Conservation (phyloP, 2,888 invertebrate species). For the Agonopterix heracliana region DNA sequence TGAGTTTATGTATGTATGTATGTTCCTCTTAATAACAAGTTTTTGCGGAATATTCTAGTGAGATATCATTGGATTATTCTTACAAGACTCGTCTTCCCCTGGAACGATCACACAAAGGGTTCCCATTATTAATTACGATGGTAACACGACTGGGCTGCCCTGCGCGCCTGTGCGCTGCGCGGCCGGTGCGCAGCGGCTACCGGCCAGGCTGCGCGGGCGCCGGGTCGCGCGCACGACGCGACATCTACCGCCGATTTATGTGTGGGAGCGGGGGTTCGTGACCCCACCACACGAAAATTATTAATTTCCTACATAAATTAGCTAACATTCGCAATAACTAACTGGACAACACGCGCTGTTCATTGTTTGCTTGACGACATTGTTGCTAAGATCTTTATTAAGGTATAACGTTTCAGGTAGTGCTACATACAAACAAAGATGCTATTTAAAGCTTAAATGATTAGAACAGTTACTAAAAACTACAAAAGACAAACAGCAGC, state of each 20-base stretch:
- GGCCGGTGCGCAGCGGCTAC: constrained; percentile 10
- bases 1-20: too few species aligned
- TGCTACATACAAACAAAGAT: too few species aligned
- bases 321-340: constrained; percentile 10
- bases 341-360: constrained; percentile 4
- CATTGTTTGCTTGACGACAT: constrained; percentile 25
- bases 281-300: constrained; percentile 53
- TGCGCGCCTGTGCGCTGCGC: constrained; percentile 20
- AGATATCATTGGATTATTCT: too few species aligned
- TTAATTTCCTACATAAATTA: constrained; percentile 44
- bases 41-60: too few species aligned
- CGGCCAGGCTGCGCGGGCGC: constrained; percentile 23
- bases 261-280: constrained; percentile 58
- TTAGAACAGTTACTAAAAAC: too few species aligned
- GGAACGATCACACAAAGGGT: constrained; percentile 4
- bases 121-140: constrained; percentile 13
- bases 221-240: constrained; percentile 48
- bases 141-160: constrained; percentile 25
- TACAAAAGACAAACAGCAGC: too few species aligned
- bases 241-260: constrained; percentile 56
- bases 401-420: too few species aligned
- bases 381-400: neutral
- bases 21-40: too few species aligned
- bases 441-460: too few species aligned
- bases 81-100: neutral